Percentiles rank a stretch among this genome's conserved stretches.
Evolutionary conservation across 2,888 invertebrate species (phyloP).

Genomic region (Antheraea assamensis): DNA sequence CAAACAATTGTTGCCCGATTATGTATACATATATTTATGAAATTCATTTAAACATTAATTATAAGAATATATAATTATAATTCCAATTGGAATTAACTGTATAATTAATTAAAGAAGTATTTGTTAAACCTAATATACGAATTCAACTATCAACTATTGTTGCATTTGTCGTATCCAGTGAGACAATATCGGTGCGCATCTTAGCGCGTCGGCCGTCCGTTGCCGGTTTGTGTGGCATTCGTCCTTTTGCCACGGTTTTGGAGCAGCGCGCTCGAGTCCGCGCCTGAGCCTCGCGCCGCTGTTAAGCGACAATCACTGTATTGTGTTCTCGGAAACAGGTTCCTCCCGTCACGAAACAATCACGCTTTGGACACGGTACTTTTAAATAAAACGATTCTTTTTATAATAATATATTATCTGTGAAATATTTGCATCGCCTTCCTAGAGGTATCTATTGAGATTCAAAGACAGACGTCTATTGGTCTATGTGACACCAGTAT

Average conservation of each 20-base stretch:
- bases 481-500: neutral
- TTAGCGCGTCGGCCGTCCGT: slow-evolving; percentile 40
- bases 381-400: neutral
- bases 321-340: slow-evolving; percentile 70
- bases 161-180: slow-evolving; percentile 14
- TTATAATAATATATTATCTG: neutral
- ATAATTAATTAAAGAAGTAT: no score
- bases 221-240: slow-evolving; percentile 37
- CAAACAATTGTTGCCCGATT: no score
- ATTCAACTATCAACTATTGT: neutral
- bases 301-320: slow-evolving; percentile 79
- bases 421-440: neutral
- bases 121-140: neutral
- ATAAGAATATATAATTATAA: no score
- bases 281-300: slow-evolving; percentile 28
- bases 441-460: neutral
- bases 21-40: no score
- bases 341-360: slow-evolving; percentile 33
- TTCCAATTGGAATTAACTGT: no score
- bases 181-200: slow-evolving; percentile 36
- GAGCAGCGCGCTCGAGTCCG: neutral
- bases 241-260: slow-evolving; percentile 35
- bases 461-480: neutral
- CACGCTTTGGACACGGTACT: slow-evolving; percentile 47
- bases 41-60: no score